Evolutionary conservation across 2,113 vertebrate genomes (phyloP), one percentile per base, ranked within the genome.

Genomic region (Circaetus cinerascens): DNA sequence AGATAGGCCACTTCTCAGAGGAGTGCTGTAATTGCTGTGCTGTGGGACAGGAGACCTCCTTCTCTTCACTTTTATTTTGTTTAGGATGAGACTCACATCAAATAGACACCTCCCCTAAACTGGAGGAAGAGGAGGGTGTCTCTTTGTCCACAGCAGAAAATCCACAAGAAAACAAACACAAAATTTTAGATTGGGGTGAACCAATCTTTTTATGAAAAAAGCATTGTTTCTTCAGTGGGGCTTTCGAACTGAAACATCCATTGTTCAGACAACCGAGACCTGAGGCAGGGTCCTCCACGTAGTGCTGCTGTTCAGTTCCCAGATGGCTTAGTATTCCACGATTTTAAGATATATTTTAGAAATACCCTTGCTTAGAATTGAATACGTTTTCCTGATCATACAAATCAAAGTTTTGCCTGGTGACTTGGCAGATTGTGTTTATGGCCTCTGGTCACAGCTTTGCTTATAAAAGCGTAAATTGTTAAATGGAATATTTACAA

Each of bases 401-500:
- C 64, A 86, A 96, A 92, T 92, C 81, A 86, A 84, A 92, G 76
- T 69, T 95, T 90, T 74, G 69, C 64, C 86, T 89, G 62, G 67
- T 77, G 67, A 89, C 69, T 95, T 93, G 72, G 59, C 86, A 95
- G 81, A 93, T 86, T 80, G 77, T 86, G 50, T 88, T 94, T 93
- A 88, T 88, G 87, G 81, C 91, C 87, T 83, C 78, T 87, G 66
- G 91, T 96, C 69, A 94, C 79, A 96, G 92, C 82, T 97, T 95
- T 96, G 79, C 79, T 93, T 95, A 91, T 81, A 91, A 81, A 95
- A 96, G 45, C n/a, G 7, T 85, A 81, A 90, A 79, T 91, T 93
- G 62, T 73, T 92, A 96, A 93, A 81, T 80, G 67, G 56, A 95
- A 56, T 95, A 97, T 96, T 97, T 96, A 90, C 90, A 90, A 90